phyloP scores from a whole-genome alignment of 2,113 vertebrate genomes.

The Motacilla tschutschensis region DNA sequence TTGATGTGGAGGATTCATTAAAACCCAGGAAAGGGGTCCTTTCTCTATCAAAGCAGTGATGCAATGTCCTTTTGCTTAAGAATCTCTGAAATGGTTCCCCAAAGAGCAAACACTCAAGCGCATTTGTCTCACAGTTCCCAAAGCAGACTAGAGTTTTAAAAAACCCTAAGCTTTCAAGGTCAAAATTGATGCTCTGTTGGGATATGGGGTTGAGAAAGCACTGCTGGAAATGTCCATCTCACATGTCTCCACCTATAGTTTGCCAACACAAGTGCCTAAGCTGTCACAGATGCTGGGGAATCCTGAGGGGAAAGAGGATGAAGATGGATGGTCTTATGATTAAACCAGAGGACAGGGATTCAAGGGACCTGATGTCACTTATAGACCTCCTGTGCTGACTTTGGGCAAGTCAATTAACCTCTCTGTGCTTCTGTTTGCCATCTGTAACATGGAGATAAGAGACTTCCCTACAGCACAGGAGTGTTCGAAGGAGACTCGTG shows the following conservation, averaged over 20 bases:
- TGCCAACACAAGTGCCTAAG: background rate
- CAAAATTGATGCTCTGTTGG: background rate
- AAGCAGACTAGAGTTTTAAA: background rate
- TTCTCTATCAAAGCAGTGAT: background rate
- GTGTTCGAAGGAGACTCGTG: background rate
- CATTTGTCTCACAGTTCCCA: background rate
- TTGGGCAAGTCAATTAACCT: constrained; percentile 61
- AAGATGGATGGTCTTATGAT: constrained; percentile 52
- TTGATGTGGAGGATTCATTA: background rate
- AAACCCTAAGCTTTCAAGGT: rapidly evolving
- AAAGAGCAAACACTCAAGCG: background rate
- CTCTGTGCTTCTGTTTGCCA: constrained; percentile 23
- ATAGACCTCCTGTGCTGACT: constrained; percentile 33
- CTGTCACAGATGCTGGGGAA: background rate
- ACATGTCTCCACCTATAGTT: background rate
- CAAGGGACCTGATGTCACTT: background rate
- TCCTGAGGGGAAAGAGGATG: background rate
- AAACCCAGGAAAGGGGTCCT: background rate
- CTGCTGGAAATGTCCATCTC: background rate
- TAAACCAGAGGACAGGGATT: constrained; percentile 29
- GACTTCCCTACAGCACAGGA: background rate
- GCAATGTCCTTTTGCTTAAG: background rate
- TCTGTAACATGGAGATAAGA: constrained; percentile 56
- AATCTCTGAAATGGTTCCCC: background rate
- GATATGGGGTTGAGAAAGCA: background rate